Conservation (phyloP, 2,797 vertebrate species). For the Gambusia yucatana region DNA sequence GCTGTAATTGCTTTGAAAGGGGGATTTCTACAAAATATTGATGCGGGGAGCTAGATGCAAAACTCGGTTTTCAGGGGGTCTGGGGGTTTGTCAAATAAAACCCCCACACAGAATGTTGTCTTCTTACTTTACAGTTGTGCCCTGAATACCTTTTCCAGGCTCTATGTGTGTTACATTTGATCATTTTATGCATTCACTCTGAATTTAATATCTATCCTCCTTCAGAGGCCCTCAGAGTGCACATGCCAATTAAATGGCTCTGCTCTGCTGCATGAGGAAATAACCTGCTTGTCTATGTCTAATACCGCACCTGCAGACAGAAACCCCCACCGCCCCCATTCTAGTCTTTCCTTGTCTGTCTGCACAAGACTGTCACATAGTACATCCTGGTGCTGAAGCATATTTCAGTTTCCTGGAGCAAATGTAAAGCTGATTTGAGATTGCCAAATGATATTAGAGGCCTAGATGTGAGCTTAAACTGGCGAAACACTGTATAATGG, state of each 20-base stretch:
- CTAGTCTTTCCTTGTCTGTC: slow-evolving; percentile 30
- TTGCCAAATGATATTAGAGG: slow-evolving; percentile 12
- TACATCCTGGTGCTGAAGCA: slow-evolving; percentile 19
- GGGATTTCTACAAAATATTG: neutral
- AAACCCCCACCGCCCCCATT: slow-evolving; percentile 27
- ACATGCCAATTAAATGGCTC: slow-evolving; percentile 44
- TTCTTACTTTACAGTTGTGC: slow-evolving; percentile 3
- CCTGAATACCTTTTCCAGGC: slow-evolving; percentile 8
- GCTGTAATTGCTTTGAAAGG: neutral
- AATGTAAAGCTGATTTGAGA: slow-evolving; percentile 16
- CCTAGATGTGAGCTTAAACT: slow-evolving; percentile 8
- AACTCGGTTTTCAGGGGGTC: neutral
- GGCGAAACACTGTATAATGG: neutral
- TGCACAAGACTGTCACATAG: slow-evolving; percentile 8
- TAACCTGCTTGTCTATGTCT: slow-evolving; percentile 50
- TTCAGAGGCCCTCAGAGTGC: slow-evolving; percentile 13
- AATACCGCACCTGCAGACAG: slow-evolving; percentile 65
- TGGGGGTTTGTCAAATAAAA: neutral
- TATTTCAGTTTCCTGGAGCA: slow-evolving; percentile 6
- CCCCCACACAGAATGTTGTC: slow-evolving; percentile 1
- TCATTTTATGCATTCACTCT: slow-evolving; percentile 3
- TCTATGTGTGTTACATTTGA: slow-evolving; percentile 3
- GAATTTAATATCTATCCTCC: slow-evolving; percentile 16
- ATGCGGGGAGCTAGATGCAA: neutral
- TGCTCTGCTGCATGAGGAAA: slow-evolving; percentile 57